Evolutionary conservation across 2,888 invertebrate genomes (phyloP).

Genomic region (Caenorhabditis sp.): DNA sequence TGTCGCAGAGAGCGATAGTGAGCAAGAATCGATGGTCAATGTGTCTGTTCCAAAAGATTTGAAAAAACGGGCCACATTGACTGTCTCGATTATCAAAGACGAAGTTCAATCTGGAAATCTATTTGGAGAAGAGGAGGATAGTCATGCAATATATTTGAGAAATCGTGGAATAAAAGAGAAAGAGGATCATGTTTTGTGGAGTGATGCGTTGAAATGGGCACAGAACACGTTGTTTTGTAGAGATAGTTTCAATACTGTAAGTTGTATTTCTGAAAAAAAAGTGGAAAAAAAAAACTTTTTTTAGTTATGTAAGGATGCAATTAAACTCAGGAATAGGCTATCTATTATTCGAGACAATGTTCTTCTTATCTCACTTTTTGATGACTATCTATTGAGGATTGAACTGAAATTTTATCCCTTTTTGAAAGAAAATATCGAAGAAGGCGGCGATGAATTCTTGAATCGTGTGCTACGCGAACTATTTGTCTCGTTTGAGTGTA

Average conservation of each 20-base stretch:
- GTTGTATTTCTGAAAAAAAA: conserved; percentile 1
- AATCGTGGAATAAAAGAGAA: conserved; percentile 42
- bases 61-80: conserved; percentile 49
- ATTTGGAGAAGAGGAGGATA: conserved; percentile 26
- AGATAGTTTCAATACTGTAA: conserved; percentile 61
- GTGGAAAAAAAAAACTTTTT: conserved; percentile 11
- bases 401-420: conserved; percentile 62
- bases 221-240: conserved; percentile 62
- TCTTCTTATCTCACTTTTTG: conserved; percentile 58
- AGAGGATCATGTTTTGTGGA: conserved; percentile 52
- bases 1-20: neutral
- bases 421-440: conserved; percentile 41
- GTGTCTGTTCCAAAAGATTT: conserved; percentile 62
- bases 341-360: conserved; percentile 60
- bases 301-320: conserved; percentile 59
- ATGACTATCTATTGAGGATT: conserved; percentile 58
- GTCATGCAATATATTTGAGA: conserved; percentile 23
- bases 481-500: conserved; percentile 52
- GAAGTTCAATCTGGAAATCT: conserved; percentile 30
- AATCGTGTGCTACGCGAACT: conserved; percentile 53
- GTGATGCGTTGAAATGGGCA: conserved; percentile 64
- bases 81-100: conserved; percentile 53
- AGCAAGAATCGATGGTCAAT: conserved; percentile 9
- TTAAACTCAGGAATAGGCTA: conserved; percentile 36
- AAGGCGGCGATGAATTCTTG: conserved; percentile 52